Evolutionary conservation across 2,888 invertebrate genomes (phyloP), one percentile per base, ranked within the genome.

Genomic region (Hydrotaea cyrtoneurina): DNA sequence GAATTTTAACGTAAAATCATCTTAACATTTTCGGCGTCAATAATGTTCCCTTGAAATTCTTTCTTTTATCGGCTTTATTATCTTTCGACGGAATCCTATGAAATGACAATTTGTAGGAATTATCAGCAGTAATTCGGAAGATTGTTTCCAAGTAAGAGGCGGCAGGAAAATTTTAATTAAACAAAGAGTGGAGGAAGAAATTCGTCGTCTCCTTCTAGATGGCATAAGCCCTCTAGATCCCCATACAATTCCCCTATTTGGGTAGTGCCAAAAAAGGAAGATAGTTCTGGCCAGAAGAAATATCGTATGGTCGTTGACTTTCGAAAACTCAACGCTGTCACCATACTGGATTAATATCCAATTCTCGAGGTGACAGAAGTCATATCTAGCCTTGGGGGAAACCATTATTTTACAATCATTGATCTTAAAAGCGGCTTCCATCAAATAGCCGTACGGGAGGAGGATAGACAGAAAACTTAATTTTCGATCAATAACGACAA

Each of bases 291-390:
- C n/a, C n/a, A n/a, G 39, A 77, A 55, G 17, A 73, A 82, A 55
- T 80, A 78, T 46, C 36, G 77, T 8, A 0, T 80, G 1, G 74
- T 74, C 7, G 59, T 82, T n/a, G 80, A 80, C 7, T 85, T 78
- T 50, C 55, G 82, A 13, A 85, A 74, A 55, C 43, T 84, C n/a
- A 84, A 82, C 50, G 17, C 23, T 11, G 23, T 85, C 15, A 81
- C 76, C 13, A 76, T 75, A 23, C 36, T 79, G 3, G 81, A 80
- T 21, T 73, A 21, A 74, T 80, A 80, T 46, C 79, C 82, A 0
- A 85, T 85, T 21, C 77, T 80, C 1, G 80, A 53, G n/a, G n/a
- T n/a, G n/a, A n/a, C n/a, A n/a, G n/a, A n/a, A n/a, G n/a, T n/a
- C n/a, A n/a, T n/a, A n/a, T n/a, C n/a, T n/a, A n/a, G n/a, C n/a